A percentile compares a stretch with the other conserved stretches of the same genome.
Conservation (phyloP, 2,888 invertebrate species). For the Drosophila setosimentum region DNA sequence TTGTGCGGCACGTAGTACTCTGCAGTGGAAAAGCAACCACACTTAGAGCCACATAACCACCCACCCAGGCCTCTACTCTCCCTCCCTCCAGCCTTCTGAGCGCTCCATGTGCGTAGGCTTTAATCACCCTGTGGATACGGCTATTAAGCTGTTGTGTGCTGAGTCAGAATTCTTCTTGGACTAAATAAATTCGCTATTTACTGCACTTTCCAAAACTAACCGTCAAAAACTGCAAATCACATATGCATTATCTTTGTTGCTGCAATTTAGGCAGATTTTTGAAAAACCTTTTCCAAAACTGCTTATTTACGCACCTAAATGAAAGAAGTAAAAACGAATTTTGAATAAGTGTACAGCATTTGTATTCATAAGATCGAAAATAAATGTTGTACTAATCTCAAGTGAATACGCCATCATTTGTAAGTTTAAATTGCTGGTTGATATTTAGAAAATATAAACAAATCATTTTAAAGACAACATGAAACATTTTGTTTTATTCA, state of each 20-base stretch:
- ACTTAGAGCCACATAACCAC: not conserved
- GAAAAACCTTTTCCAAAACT: not conserved
- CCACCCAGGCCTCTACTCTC: not conserved
- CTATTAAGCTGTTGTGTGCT: slow-evolving; percentile 10
- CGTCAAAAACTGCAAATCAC: not conserved
- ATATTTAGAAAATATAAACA: not conserved
- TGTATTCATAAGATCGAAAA: not conserved
- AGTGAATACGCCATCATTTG: not conserved
- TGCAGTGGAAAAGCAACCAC: slow-evolving; percentile 8
- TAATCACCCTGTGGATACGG: slow-evolving; percentile 22
- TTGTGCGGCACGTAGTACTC: slow-evolving; percentile 59
- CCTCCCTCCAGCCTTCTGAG: not conserved
- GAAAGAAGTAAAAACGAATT: not conserved
- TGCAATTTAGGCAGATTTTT: not conserved
- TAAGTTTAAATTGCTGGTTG: not conserved
- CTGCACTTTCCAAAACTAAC: not conserved
- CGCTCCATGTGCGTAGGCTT: slow-evolving; percentile 16
- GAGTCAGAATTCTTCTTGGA: not conserved
- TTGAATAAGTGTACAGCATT: not conserved
- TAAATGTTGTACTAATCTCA: not conserved
- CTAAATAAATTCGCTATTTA: slow-evolving; percentile 3
- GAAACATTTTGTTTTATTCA: not conserved
- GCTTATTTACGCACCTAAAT: not conserved
- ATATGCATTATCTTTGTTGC: not conserved
- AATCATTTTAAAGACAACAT: not conserved